Percentiles rank a stretch among this genome's conserved stretches.
Conservation (phyloP, 1,140 invertebrate genomes). For the Pseudomyrmex cubaensis region DNA sequence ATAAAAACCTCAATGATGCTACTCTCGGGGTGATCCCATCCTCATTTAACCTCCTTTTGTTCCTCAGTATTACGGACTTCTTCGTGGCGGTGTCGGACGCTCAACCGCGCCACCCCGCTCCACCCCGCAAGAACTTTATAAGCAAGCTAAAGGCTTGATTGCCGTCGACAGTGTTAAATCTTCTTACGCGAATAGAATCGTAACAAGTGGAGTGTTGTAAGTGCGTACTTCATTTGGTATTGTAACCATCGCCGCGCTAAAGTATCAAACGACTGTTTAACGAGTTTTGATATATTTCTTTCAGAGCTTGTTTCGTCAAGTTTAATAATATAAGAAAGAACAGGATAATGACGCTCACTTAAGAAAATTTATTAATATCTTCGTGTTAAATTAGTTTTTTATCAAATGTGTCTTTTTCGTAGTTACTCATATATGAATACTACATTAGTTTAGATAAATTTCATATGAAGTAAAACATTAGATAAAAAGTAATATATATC, state of each 20-base stretch:
- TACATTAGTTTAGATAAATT: too few relatives aligned
- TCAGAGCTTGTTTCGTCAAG: too few relatives aligned
- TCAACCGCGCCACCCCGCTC: conserved; percentile 1
- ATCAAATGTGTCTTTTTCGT: too few relatives aligned
- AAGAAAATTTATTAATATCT: too few relatives aligned
- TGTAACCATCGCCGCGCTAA: background rate
- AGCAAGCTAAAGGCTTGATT: conserved; percentile 51
- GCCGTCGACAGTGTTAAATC: conserved; percentile 40
- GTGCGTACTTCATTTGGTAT: background rate
- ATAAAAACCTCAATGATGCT: conserved; percentile 53
- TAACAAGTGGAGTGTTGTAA: background rate
- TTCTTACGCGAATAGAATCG: conserved; percentile 10
- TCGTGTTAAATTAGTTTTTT: too few relatives aligned
- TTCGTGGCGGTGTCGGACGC: conserved; percentile 17
- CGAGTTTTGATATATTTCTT: background rate
- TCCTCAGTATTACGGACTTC: conserved; percentile 43
- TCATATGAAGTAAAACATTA: too few relatives aligned
- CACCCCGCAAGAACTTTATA: conserved; percentile 41
- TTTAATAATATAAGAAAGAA: too few relatives aligned
- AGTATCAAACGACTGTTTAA: background rate
- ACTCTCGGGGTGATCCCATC: conserved; percentile 51
- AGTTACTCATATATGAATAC: too few relatives aligned
- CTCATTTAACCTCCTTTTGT: conserved; percentile 58
- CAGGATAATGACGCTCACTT: too few relatives aligned
- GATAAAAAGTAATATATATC: too few relatives aligned